phyloP scores from a whole-genome alignment of 2,888 invertebrate species.

The Agrotis clavis region DNA sequence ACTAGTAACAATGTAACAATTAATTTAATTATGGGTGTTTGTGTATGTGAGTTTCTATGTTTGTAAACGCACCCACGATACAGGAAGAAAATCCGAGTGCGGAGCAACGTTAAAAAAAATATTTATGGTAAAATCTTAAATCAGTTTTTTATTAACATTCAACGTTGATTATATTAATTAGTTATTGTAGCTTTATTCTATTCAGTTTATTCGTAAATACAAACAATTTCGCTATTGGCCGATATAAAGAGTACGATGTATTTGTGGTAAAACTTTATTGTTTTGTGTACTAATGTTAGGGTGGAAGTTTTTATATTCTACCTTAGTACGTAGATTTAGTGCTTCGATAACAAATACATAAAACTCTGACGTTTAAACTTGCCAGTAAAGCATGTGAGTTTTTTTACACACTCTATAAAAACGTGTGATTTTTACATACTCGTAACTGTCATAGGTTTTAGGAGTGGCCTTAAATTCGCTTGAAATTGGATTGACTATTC shows the following conservation, averaged over 20 bases:
- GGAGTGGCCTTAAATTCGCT: neutral
- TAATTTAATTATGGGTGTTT: too few species aligned
- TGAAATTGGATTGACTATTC: slow-evolving; percentile 7
- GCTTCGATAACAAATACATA: slow-evolving; percentile 40
- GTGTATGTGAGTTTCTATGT: too few species aligned
- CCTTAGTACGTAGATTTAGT: slow-evolving; percentile 47
- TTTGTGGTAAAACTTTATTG: slow-evolving; percentile 41
- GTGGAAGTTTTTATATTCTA: slow-evolving; percentile 42
- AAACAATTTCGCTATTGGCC: neutral
- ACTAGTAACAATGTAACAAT: too few species aligned
- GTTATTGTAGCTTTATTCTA: neutral
- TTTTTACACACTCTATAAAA: neutral
- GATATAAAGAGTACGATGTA: slow-evolving; percentile 20
- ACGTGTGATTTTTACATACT: slow-evolving; percentile 36
- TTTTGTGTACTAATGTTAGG: slow-evolving; percentile 23
- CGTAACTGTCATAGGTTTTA: slow-evolving; percentile 7
- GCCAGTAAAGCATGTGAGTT: slow-evolving; percentile 3
- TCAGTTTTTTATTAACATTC: too few species aligned
- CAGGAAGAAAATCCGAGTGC: too few species aligned
- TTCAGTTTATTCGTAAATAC: neutral
- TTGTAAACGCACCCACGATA: too few species aligned
- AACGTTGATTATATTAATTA: neutral
- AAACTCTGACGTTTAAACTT: slow-evolving; percentile 35
- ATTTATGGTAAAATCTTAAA: too few species aligned
- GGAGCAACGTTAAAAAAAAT: too few species aligned